Evolutionary conservation across 30 jellyfish, hydroid and myxozoan genomes (phyloP), one percentile per base, ranked within the genome.

Genomic region (Cassiopea andromeda): DNA sequence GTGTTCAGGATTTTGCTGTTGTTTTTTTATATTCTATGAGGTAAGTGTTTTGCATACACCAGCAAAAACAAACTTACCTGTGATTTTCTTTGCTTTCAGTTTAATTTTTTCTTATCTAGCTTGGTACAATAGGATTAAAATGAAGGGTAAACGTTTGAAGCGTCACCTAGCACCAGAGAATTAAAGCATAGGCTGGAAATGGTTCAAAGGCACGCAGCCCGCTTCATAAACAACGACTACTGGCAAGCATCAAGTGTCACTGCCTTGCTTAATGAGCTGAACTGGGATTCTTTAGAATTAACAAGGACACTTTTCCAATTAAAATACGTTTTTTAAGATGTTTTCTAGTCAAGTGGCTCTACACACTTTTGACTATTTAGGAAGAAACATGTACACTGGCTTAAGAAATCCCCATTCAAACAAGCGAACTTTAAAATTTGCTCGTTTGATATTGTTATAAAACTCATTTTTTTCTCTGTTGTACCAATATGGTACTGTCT

Each of bases 131-230:
- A 27, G 38, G 38, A 27, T 27, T 27, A 27, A 27, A 27, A 27
- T 0, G 38, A 27, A 27, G 38, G 38, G 38, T 27, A 27, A 27
- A 27, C 38, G 38, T 27, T 27, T 27, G 38, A 27, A 27, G 38
- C 38, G 75, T 43, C 79, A 70, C 79, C 79, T 1, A 70, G 49
- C 50, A 70, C 79, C 79, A 70, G 15, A 14, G 73, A 64, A 64
- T 70, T 43, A 16, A 70, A 70, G 16, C 79, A 70, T 70, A 6
- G 54, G 79, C 14, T 70, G 16, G 79, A 16, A 16, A n/a, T 16
- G 50, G 15, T n/a, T n/a, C 79, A 70, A 16, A 27, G 75, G 45
- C 45, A 14, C 43, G 45, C 45, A 66, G 75, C 75, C 75, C 45
- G 19, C 15, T 15, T 14, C 15, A 19, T 66, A 66, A 14, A 7